A percentile compares a stretch with the other conserved stretches of the same genome.
Conservation (phyloP, 2,113 vertebrate genomes). For the Rafetus swinhoei region DNA sequence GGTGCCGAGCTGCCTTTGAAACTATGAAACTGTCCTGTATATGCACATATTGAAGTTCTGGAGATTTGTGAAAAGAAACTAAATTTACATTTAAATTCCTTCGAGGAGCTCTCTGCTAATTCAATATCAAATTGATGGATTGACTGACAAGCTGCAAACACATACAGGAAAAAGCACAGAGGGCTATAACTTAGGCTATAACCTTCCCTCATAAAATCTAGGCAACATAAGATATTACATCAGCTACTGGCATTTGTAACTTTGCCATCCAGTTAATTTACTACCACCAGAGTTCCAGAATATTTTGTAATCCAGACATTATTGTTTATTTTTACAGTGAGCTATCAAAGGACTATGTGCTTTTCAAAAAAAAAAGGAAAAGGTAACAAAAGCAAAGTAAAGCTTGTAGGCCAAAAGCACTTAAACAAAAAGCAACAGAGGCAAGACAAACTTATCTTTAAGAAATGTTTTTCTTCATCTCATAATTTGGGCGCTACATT, state of each 20-base stretch:
- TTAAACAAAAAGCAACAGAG: background rate
- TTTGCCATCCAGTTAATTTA: constrained; percentile 62
- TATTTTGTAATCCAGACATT: constrained; percentile 56
- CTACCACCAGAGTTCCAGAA: constrained; percentile 55
- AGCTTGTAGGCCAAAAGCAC: constrained; percentile 26
- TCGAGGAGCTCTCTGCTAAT: constrained; percentile 9
- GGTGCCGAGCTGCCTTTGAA: background rate
- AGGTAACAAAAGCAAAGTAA: constrained; percentile 37
- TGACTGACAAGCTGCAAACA: constrained; percentile 44
- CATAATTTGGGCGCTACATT: background rate
- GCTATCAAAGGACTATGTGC: constrained; percentile 52
- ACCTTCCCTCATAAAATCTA: constrained; percentile 39
- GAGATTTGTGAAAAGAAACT: constrained; percentile 14
- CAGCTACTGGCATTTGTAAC: constrained; percentile 61
- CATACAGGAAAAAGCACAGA: background rate
- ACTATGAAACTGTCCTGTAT: background rate
- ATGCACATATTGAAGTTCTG: background rate
- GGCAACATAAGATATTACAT: constrained; percentile 69
- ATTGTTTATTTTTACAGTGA: constrained; percentile 62
- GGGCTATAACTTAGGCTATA: constrained; percentile 32
- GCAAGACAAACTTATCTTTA: constrained; percentile 21
- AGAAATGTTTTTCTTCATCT: constrained; percentile 9
- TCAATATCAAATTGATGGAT: constrained; percentile 45
- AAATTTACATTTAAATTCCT: constrained; percentile 25
- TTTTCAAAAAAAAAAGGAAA: constrained; percentile 49